Conservation (phyloP, 1,140 invertebrate genomes). For the Mactra quadrangularis region DNA sequence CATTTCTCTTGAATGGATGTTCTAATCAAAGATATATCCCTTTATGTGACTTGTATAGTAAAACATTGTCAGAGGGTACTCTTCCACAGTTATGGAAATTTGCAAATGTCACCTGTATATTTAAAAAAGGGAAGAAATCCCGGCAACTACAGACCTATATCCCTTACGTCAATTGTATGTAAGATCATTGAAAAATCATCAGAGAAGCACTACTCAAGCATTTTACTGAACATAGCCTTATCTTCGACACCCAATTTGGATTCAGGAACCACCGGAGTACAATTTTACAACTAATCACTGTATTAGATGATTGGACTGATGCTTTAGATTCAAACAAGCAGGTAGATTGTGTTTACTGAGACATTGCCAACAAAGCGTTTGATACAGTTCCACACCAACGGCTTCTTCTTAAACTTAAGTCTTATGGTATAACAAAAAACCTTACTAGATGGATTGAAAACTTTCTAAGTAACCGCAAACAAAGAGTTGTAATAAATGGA, state of each 20-base stretch:
- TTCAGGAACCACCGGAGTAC: no score
- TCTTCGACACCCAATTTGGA: neutral
- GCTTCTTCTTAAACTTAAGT: no score
- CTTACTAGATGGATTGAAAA: conserved; percentile 49
- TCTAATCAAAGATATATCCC: no score
- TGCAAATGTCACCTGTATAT: neutral
- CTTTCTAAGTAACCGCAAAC: conserved; percentile 52
- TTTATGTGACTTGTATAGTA: no score
- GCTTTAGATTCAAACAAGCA: neutral
- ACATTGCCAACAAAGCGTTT: neutral
- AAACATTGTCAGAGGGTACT: no score
- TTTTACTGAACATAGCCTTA: neutral
- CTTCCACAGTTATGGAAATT: neutral
- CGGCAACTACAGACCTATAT: no score
- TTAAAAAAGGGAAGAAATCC: neutral
- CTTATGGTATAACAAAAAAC: neutral
- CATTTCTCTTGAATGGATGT: no score
- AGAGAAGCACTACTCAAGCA: neutral
- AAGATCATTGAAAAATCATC: no score
- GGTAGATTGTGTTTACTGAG: conserved; percentile 2
- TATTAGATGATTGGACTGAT: conserved; percentile 1
- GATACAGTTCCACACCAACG: conserved; percentile 10
- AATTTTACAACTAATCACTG: neutral
- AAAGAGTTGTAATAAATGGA: no score
- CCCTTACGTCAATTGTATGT: no score